Evolutionary conservation across 2,113 vertebrate genomes (phyloP).

Genomic region (Speoplatyrhinus poulsoni): DNA sequence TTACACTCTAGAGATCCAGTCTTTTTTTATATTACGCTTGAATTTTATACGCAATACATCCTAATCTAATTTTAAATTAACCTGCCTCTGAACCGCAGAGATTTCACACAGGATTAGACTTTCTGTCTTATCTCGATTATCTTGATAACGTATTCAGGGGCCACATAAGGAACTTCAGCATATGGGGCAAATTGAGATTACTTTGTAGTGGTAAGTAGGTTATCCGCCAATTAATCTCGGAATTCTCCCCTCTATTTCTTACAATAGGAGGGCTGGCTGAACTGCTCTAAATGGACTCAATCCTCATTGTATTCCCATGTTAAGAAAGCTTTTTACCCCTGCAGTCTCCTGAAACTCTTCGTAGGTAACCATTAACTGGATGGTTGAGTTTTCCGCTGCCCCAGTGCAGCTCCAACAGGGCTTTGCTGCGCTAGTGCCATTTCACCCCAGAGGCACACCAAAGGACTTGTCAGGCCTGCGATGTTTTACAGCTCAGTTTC

Average conservation of each 20-base stretch:
- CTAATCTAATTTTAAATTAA: slow-evolving; percentile 47
- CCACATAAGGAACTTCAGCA: slow-evolving; percentile 43
- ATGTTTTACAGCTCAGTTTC: slow-evolving; percentile 74
- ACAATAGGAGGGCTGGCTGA: slow-evolving; percentile 10
- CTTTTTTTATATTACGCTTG: slow-evolving; percentile 30
- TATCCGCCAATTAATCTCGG: slow-evolving; percentile 36
- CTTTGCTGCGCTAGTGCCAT: slow-evolving; percentile 30
- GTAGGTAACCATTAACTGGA: slow-evolving; percentile 57
- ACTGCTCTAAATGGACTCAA: not conserved
- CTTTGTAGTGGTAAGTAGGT: slow-evolving; percentile 27
- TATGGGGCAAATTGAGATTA: slow-evolving; percentile 43
- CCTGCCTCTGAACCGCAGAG: slow-evolving; percentile 42
- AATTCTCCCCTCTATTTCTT: slow-evolving; percentile 14
- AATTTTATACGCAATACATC: slow-evolving; percentile 53
- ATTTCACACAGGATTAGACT: slow-evolving; percentile 33
- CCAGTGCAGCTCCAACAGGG: slow-evolving; percentile 16
- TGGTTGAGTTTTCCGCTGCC: slow-evolving; percentile 44
- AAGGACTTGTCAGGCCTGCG: slow-evolving; percentile 61
- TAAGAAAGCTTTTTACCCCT: slow-evolving; percentile 26
- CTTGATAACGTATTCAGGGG: slow-evolving; percentile 44
- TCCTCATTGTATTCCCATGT: not conserved
- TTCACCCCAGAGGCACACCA: slow-evolving; percentile 54
- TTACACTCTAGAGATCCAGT: slow-evolving; percentile 43
- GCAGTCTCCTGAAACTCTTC: slow-evolving; percentile 32
- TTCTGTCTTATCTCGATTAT: slow-evolving; percentile 29